A percentile compares a stretch with the other conserved stretches of the same genome.
Evolutionary conservation across 2,113 vertebrate species (phyloP).

Genomic region (Nyctereutes procyonoides): DNA sequence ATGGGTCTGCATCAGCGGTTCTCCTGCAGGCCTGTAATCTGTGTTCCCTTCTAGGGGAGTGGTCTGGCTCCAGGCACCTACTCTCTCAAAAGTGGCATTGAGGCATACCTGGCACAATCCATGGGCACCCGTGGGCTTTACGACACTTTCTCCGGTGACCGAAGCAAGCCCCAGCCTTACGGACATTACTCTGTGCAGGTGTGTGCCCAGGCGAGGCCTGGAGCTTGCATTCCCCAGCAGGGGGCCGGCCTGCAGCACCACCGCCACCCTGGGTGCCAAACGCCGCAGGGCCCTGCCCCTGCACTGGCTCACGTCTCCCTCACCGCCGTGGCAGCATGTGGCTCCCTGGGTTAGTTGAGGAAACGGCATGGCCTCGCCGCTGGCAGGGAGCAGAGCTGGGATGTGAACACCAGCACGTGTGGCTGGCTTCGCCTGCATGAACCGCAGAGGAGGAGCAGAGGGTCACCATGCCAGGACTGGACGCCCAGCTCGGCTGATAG

Average conservation of each 20-base stretch:
- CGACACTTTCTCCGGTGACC: slow-evolving; percentile 78
- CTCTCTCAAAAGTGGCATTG: slow-evolving; percentile 74
- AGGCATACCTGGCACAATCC: slow-evolving; percentile 57
- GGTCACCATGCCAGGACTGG: background rate
- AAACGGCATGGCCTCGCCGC: background rate
- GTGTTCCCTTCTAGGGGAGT: slow-evolving; percentile 80
- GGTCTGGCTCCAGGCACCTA: slow-evolving; percentile 86
- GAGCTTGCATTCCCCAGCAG: rapidly evolving
- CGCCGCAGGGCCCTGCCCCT: background rate
- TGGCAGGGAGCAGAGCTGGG: background rate
- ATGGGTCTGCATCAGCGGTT: background rate
- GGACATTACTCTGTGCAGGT: slow-evolving; percentile 83
- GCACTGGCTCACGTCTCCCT: background rate
- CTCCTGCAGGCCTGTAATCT: background rate
- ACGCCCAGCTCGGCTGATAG: too few species aligned
- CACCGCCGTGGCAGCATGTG: rapidly evolving
- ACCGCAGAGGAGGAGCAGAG: too few species aligned
- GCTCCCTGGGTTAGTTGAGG: background rate
- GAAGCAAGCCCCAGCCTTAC: slow-evolving; percentile 67
- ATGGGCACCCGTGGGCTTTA: slow-evolving; percentile 73
- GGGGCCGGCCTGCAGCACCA: background rate
- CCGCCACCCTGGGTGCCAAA: background rate
- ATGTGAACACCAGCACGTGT: background rate
- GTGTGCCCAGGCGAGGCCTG: background rate
- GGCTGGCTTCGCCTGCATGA: background rate